Conservation (phyloP, 2,113 vertebrate species). For the Albula glossodonta region DNA sequence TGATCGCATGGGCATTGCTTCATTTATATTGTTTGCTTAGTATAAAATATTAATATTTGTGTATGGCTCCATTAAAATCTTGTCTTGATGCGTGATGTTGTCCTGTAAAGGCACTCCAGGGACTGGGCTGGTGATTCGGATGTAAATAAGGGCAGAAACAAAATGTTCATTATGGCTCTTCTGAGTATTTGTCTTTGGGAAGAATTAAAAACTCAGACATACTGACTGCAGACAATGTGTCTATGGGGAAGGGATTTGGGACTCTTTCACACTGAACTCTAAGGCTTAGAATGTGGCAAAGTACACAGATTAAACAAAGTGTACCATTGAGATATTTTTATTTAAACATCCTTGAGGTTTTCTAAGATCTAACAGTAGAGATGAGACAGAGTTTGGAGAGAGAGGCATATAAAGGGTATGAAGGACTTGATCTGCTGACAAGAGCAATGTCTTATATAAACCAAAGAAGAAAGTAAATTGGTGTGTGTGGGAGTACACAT, state of each 20-base stretch:
- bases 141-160: no score
- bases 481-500: not conserved
- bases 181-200: not conserved
- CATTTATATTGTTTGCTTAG: no score
- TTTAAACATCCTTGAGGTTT: constrained; percentile 1
- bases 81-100: not conserved
- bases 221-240: not conserved
- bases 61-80: no score
- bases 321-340: not conserved
- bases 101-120: not conserved
- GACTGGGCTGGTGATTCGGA: no score
- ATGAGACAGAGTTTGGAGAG: not conserved
- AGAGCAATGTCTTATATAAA: not conserved
- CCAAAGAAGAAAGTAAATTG: not conserved
- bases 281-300: not conserved
- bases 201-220: not conserved
- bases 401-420: not conserved
- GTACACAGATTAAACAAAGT: not conserved
- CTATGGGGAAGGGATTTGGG: not conserved
- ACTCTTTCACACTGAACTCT: not conserved
- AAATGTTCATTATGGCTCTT: not conserved
- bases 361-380: not conserved
- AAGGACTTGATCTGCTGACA: not conserved
- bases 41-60: no score
- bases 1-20: no score